Evolutionary conservation across 2,888 invertebrate species (phyloP).

Genomic region (Margaritifera margaritifera): DNA sequence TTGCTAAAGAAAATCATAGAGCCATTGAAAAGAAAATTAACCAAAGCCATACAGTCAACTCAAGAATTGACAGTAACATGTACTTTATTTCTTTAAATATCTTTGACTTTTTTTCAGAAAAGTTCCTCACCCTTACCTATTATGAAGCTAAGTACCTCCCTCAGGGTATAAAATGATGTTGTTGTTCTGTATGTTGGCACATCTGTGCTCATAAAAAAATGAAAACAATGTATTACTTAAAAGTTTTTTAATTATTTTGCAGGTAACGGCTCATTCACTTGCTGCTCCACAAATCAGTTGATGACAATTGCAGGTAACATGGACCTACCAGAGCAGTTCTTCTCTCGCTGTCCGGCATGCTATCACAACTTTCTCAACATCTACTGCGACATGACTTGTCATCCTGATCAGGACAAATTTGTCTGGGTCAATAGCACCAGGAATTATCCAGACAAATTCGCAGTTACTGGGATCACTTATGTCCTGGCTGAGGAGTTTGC

Average conservation of each 20-base stretch:
- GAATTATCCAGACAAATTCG: neutral
- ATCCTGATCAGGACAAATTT: constrained; percentile 83
- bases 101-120: no score
- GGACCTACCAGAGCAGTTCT: constrained; percentile 79
- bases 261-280: constrained; percentile 47
- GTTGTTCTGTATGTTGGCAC: no score
- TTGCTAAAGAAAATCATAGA: no score
- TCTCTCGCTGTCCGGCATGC: constrained; percentile 90
- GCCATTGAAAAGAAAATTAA: no score
- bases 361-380: constrained; percentile 86
- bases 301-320: constrained; percentile 72
- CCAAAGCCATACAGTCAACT: no score
- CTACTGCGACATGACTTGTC: constrained; percentile 90
- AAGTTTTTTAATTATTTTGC: constrained; percentile 10
- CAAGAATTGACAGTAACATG: no score
- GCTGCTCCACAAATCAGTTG: constrained; percentile 67
- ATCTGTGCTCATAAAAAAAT: no score
- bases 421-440: constrained; percentile 76
- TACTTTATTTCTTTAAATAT: no score
- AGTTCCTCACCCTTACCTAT: no score
- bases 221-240: neutral
- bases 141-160: no score
- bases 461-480: constrained; percentile 77
- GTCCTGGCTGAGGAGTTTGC: constrained; percentile 83
- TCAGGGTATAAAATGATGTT: no score